Evolutionary conservation across 2,888 invertebrate species (phyloP).

Genomic region (Tenodera sinensis): DNA sequence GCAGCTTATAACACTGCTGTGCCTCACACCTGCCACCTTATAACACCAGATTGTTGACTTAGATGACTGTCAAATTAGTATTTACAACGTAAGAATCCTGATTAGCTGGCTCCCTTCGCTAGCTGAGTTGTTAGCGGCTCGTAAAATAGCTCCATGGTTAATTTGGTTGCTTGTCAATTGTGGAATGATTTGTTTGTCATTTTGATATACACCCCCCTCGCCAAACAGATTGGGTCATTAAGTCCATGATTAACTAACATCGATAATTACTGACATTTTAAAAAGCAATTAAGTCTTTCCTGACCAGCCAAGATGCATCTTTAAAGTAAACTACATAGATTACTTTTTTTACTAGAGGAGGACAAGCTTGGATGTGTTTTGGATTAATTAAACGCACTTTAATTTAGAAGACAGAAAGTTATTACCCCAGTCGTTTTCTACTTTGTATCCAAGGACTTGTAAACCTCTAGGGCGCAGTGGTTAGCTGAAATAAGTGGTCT

Average conservation of each 20-base stretch:
- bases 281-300: background rate
- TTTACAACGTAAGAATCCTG: background rate
- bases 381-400: background rate
- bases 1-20: background rate
- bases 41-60: slow-evolving; percentile 14
- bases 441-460: background rate
- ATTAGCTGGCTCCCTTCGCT: background rate
- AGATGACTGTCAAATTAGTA: slow-evolving; percentile 1
- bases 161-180: slow-evolving; percentile 12
- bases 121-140: slow-evolving; percentile 1
- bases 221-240: background rate
- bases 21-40: background rate
- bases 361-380: background rate
- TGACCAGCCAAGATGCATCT: background rate
- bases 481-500: too few species aligned
- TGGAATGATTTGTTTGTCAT: slow-evolving; percentile 12
- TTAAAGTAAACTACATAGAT: slow-evolving; percentile 3
- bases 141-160: background rate
- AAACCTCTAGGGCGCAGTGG: background rate
- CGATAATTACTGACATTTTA: slow-evolving; percentile 13
- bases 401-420: background rate
- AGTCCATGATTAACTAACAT: slow-evolving; percentile 11
- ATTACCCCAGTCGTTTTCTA: background rate
- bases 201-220: slow-evolving; percentile 4
- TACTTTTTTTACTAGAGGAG: background rate